These are phyloP conservation scores for Xenopus laevis DNA, from an alignment of 2,113 vertebrate genomes.

Conservation along the genomic window DNA sequence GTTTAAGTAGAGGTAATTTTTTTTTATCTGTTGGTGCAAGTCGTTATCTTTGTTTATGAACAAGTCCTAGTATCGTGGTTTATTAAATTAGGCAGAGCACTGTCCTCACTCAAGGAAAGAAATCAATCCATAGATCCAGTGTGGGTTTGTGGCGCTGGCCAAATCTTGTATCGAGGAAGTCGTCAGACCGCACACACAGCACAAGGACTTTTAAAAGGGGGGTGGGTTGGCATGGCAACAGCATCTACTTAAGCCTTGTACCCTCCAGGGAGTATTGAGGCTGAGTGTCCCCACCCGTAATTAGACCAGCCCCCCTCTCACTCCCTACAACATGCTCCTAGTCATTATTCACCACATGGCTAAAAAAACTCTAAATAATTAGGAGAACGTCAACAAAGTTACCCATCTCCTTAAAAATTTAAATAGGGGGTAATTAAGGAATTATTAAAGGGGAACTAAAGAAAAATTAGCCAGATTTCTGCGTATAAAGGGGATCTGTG, in stretches of 20 bases:
- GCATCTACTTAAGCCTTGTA: conserved; percentile 50
- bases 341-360: not conserved
- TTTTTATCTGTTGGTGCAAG: no score
- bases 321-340: not conserved
- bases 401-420: not conserved
- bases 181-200: conserved; percentile 15
- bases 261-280: conserved; percentile 44
- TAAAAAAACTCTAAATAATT: conserved; percentile 10
- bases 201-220: not conserved
- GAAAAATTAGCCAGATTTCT: no score
- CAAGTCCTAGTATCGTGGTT: not conserved
- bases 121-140: conserved; percentile 16
- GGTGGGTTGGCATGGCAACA: conserved; percentile 55
- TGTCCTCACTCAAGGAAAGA: not conserved
- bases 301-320: conserved; percentile 8
- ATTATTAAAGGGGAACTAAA: no score
- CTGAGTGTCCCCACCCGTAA: conserved; percentile 41
- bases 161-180: conserved; percentile 18
- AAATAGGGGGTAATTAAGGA: no score
- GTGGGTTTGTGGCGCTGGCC: conserved; percentile 9
- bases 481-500: no score
- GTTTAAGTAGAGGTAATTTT: no score
- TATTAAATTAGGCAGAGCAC: not conserved
- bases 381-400: not conserved
- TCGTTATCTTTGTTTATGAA: not conserved